Percentiles rank a stretch among this genome's conserved stretches.
These are phyloP conservation scores for Tiliacea citrago DNA, from an alignment of 2,888 invertebrate genomes.

Conservation along the genomic window DNA sequence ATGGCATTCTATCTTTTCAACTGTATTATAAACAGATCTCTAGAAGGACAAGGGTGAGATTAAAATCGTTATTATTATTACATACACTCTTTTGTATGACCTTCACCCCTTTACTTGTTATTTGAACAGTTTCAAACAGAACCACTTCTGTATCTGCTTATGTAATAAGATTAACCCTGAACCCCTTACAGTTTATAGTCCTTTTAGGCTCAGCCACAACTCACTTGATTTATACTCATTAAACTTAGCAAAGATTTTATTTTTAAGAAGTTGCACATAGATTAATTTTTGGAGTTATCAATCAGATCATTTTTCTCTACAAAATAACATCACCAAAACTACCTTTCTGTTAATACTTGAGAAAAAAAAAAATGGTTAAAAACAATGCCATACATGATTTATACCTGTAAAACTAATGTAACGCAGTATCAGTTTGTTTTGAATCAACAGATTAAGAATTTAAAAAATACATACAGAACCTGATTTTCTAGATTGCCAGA, in stretches of 20 bases:
- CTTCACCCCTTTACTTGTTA: slow-evolving; percentile 36
- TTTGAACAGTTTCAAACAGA: slow-evolving; percentile 3
- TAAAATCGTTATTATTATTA: slow-evolving; percentile 22
- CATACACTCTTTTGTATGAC: slow-evolving; percentile 24
- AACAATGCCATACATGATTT: not conserved
- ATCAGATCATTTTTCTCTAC: not conserved
- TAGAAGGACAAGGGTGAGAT: not conserved
- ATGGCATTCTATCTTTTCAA: slow-evolving; percentile 1
- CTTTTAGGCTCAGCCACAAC: not conserved
- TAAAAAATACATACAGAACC: not conserved
- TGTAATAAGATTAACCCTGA: not conserved
- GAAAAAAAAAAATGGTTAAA: not conserved
- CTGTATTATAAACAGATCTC: slow-evolving; percentile 4
- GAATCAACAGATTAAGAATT: not conserved
- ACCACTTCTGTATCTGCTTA: slow-evolving; percentile 1
- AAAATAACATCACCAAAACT: not conserved
- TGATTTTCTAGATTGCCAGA: not conserved
- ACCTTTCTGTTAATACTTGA: not conserved
- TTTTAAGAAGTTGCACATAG: not conserved
- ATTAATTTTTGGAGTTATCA: not conserved
- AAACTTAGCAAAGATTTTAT: not conserved
- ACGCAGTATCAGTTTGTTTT: not conserved
- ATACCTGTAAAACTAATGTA: not conserved
- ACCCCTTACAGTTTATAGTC: not conserved
- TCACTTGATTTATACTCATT: not conserved